Base-by-base conservation (phyloP, 2,888 invertebrate genomes). In the Cyrtodaria siliqua region DNA sequence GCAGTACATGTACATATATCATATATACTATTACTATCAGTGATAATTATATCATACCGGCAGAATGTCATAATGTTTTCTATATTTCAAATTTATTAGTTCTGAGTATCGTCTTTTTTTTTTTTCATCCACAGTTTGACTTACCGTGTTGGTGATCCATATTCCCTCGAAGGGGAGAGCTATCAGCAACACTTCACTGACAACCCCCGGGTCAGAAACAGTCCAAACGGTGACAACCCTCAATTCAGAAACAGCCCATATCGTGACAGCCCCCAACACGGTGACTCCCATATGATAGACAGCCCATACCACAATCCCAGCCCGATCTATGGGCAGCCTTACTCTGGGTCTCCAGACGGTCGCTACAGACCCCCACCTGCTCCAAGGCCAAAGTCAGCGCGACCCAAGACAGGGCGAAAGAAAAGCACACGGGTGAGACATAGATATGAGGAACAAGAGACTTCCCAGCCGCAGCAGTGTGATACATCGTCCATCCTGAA, bases 381-480 rank as follows among this genome's bases (percentile, higher is more conserved):
- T 3, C 81, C 69, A n/a, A 55, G 81, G 50, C 81, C 81, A 9
- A 81, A 81, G 42, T 81, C 81, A 9, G 77, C 81, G 8, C 61
- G 81, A 24, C 81, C 81, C n/a, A 74, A 71, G 42, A 78, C 81
- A 9, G 77, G 68, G 2, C 50, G 81, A 14, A 77, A 69, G 74
- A 81, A 81, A 56, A 81, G 77, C 68, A 77, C 81, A 12, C 42
- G 77, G 29, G 56, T 53, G 0, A 49, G 81, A 64, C 63, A 62
- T 27, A 23, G 71, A 47, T 55, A 81, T 47, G 53, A 77, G 27
- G 81, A 81, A 24, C 71, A 77, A 47, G 77, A 74, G 42, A 77
- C 77, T 0, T 77, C 81, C 24, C 77, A 59, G 18, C 77, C 77
- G 1, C 74, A 77, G 42, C 73, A 73, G 44, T 80, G 75, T 73